Percentiles rank a stretch among this genome's conserved stretches.
Conservation (phyloP, 2,888 invertebrate genomes). For the Pedicia rivosa region DNA sequence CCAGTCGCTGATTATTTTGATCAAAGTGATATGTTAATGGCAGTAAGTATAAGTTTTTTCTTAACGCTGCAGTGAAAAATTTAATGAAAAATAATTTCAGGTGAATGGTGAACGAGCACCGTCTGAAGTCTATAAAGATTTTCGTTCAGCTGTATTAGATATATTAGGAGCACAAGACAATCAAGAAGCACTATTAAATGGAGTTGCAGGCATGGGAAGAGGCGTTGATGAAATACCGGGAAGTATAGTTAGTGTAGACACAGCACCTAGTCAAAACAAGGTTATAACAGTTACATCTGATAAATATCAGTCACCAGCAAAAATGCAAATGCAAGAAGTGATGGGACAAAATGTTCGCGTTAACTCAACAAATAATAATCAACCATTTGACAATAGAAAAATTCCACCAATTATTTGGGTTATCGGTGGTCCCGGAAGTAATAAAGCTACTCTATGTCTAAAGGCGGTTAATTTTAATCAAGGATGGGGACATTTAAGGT, state of each 20-base stretch:
- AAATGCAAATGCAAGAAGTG: conserved; percentile 1
- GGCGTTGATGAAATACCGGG: conserved; percentile 41
- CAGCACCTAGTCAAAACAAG: conserved; percentile 35
- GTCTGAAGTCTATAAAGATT: conserved; percentile 73
- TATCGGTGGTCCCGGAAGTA: conserved; percentile 81
- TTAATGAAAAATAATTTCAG: conserved; percentile 30
- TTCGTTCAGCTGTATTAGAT: conserved; percentile 59
- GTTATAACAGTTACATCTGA: conserved; percentile 20
- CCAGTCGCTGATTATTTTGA: conserved; percentile 85
- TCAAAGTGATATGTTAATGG: conserved; percentile 61
- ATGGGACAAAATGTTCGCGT: conserved; percentile 17
- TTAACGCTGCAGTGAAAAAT: neutral
- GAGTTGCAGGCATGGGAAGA: conserved; percentile 40
- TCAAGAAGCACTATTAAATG: conserved; percentile 41
- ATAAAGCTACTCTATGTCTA: conserved; percentile 66
- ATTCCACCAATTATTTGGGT: conserved; percentile 40
- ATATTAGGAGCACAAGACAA: conserved; percentile 56
- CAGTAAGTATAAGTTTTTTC: conserved; percentile 32
- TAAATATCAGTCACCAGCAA: neutral
- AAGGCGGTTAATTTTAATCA: conserved; percentile 49
- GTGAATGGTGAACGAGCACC: conserved; percentile 80
- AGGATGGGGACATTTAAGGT: conserved; percentile 62
- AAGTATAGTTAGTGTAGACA: conserved; percentile 43
- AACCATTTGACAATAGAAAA: conserved; percentile 8
- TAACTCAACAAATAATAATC: conserved; percentile 13